phyloP scores from a whole-genome alignment of 2,888 invertebrate species.

The Noctuana brunneofusca region DNA sequence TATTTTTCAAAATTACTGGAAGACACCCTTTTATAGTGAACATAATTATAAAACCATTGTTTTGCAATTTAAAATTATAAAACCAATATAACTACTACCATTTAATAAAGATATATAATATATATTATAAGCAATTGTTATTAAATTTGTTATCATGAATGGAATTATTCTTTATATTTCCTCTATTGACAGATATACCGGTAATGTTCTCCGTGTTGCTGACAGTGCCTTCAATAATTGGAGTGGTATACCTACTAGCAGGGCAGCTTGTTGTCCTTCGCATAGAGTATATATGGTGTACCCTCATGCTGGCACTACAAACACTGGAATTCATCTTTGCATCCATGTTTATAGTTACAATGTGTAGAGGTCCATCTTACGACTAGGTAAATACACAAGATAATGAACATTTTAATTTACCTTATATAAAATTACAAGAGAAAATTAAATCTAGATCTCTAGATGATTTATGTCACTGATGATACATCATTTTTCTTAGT shows the following conservation, averaged over 20 bases:
- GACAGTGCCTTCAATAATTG: slow-evolving; percentile 92
- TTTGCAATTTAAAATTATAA: no score
- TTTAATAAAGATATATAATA: no score
- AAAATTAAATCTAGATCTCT: neutral
- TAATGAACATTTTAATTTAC: neutral
- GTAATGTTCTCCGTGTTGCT: slow-evolving; percentile 92
- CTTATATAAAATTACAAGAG: neutral
- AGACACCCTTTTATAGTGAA: no score
- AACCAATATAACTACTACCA: no score
- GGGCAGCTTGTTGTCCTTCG: slow-evolving; percentile 94
- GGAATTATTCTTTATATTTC: neutral
- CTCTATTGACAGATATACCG: slow-evolving; percentile 85
- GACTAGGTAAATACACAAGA: slow-evolving; percentile 58
- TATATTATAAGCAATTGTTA: no score
- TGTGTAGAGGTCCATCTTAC: slow-evolving; percentile 84
- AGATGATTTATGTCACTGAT: neutral
- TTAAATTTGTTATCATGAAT: neutral
- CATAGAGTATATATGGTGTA: slow-evolving; percentile 94
- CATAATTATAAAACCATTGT: no score
- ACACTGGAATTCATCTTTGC: slow-evolving; percentile 92
- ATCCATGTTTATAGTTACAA: slow-evolving; percentile 86
- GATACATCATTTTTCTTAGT: neutral
- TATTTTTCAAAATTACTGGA: no score
- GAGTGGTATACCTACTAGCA: slow-evolving; percentile 92
- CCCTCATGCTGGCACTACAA: slow-evolving; percentile 92